Evolutionary conservation across 2,797 vertebrate species (phyloP), one percentile per base, ranked within the genome.

Genomic region (Sciurus carolinensis): DNA sequence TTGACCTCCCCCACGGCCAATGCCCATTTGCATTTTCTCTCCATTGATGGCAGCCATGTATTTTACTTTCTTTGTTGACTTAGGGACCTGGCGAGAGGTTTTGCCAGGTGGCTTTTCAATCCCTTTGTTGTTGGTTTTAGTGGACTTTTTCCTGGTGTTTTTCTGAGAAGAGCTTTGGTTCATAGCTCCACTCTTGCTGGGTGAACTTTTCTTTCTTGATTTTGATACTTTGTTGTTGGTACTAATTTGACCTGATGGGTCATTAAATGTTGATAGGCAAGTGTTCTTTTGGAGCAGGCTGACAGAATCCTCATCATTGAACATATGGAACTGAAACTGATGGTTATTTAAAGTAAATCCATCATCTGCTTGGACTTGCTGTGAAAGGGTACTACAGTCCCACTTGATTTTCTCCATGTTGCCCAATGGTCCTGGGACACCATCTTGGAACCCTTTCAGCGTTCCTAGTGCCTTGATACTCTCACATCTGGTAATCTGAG

Each of bases 271-370:
- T 94, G 98, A 98, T 96, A 98, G 98, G 98, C 99, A 99, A 92
- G 99, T 97, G 94, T 97, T 99, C 97, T 99, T 99, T 97, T 99
- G 99, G 91, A 99, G 98, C 96, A 99, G 97, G 96, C 98, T 98
- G 95, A 99, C 98, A 97, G 99, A 99, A 98, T 99, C 99, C 96
- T 99, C 99, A 98, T 99, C 99, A 66, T 99, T 99, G 98, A 99
- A 99, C 98, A 99, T 99, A 98, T 99, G 99, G 98, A 99, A 99
- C 93, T 99, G 99, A 98, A 99, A 99, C 96, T 99, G 99, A 93
- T 99, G 99, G 98, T 99, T 99, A 98, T 99, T 99, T 97, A 99
- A 99, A 90, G 99, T 98, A 98, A 99, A 99, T 92, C 99, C 98
- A 97, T 99, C 99, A 97, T 98, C 98, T 86, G 98, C 97, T 97